phyloP scores from a whole-genome alignment of 2,888 invertebrate species.

The Mythimna impura region DNA sequence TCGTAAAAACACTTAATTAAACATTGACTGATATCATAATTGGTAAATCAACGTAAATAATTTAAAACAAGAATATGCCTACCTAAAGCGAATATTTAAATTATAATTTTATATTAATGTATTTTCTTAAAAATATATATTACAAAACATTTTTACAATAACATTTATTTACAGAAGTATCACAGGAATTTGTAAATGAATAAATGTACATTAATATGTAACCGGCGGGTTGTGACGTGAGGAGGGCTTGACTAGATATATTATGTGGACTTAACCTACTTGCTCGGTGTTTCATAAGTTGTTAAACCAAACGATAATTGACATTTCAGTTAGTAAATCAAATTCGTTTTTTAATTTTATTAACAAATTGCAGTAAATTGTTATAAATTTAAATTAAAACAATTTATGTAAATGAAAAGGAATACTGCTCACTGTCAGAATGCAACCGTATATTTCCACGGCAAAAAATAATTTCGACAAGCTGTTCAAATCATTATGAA shows the following conservation, averaged over 20 bases:
- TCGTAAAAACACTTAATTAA: background rate
- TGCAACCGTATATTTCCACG: background rate
- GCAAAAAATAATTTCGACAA: background rate
- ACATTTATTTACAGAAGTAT: slow-evolving; percentile 67
- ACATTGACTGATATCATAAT: slow-evolving; percentile 1
- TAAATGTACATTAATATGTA: slow-evolving; percentile 45
- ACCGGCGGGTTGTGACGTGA: slow-evolving; percentile 7
- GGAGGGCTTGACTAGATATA: slow-evolving; percentile 20
- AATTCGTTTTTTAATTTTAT: too few relatives aligned
- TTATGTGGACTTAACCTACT: background rate
- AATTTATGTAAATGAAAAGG: background rate
- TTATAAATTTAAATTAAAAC: background rate
- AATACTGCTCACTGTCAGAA: background rate
- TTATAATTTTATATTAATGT: slow-evolving; percentile 35
- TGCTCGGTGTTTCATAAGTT: background rate
- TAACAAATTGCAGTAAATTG: too few relatives aligned
- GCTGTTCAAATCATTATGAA: background rate
- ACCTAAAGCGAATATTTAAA: background rate
- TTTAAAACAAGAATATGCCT: slow-evolving; percentile 5
- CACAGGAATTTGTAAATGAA: slow-evolving; percentile 80
- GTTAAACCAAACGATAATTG: background rate
- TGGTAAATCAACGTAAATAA: slow-evolving; percentile 8
- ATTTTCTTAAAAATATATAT: slow-evolving; percentile 57
- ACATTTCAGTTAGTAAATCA: background rate
- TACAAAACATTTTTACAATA: slow-evolving; percentile 60